Conservation (phyloP, 2,113 vertebrate genomes). For the Ceyx margarethae region DNA sequence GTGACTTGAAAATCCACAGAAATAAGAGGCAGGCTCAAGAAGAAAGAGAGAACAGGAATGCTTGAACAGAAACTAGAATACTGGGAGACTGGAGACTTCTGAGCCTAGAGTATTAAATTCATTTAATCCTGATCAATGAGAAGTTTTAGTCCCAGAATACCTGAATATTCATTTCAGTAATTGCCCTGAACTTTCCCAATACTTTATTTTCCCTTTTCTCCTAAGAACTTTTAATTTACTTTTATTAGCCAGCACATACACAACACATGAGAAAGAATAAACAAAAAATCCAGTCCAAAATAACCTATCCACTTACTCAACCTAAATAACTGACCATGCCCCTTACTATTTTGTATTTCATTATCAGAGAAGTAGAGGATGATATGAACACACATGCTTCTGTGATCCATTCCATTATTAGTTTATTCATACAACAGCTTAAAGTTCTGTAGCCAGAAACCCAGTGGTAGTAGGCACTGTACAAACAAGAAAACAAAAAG, state of each 20-base stretch:
- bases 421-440: neutral
- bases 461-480: neutral
- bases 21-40: neutral
- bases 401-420: neutral
- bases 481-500: neutral
- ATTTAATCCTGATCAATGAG: neutral
- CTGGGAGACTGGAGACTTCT: neutral
- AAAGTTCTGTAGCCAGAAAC: neutral
- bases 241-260: neutral
- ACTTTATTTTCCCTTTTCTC: neutral
- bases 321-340: neutral
- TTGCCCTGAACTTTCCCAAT: neutral
- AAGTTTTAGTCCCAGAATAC: neutral
- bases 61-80: neutral
- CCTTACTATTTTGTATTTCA: neutral
- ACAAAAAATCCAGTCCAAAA: neutral
- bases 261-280: neutral
- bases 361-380: neutral
- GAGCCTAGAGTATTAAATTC: neutral
- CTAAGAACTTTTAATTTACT: neutral
- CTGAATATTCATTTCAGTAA: neutral
- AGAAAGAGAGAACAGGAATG: neutral
- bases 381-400: fast-evolving
- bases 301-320: neutral
- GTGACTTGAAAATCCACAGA: neutral